These are phyloP conservation scores for Epinephelus malabaricus DNA, from an alignment of 2,797 vertebrate genomes.

Conservation along the genomic window DNA sequence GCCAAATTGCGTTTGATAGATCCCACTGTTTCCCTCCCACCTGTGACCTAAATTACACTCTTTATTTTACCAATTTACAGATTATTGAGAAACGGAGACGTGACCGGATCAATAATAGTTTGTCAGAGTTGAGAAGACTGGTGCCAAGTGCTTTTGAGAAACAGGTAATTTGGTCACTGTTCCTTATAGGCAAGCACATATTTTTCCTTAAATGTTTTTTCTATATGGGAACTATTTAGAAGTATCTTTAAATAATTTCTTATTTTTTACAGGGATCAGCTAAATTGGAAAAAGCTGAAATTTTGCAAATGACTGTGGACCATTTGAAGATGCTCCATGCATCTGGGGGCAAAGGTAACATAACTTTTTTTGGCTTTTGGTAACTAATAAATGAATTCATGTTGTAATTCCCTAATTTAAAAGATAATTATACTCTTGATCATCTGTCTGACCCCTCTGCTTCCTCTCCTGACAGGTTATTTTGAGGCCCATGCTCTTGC, in stretches of 20 bases:
- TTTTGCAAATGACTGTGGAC: conserved; percentile 98
- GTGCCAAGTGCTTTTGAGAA: conserved; percentile 98
- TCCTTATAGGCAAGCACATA: not conserved
- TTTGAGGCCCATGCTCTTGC: conserved; percentile 96
- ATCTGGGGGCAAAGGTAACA: conserved; percentile 94
- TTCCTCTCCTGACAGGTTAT: conserved; percentile 85
- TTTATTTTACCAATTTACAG: conserved; percentile 71
- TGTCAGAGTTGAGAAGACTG: conserved; percentile 94
- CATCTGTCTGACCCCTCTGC: not conserved
- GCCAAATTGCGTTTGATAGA: not conserved
- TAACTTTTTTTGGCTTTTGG: not conserved
- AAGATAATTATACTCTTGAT: not conserved
- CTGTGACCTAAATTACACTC: not conserved
- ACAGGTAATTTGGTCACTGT: conserved; percentile 86
- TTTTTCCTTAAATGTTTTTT: not conserved
- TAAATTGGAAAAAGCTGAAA: conserved; percentile 97
- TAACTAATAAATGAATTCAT: not conserved
- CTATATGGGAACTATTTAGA: not conserved
- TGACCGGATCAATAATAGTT: conserved; percentile 97
- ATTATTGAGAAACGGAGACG: conserved; percentile 98
- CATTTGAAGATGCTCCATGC: conserved; percentile 98
- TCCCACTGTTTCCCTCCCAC: not conserved
- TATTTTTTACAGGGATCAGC: conserved; percentile 90
- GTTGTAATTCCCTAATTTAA: not conserved
- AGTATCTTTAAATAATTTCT: not conserved